Conservation (phyloP, 1,140 invertebrate species). For the Drosophila serrata region DNA sequence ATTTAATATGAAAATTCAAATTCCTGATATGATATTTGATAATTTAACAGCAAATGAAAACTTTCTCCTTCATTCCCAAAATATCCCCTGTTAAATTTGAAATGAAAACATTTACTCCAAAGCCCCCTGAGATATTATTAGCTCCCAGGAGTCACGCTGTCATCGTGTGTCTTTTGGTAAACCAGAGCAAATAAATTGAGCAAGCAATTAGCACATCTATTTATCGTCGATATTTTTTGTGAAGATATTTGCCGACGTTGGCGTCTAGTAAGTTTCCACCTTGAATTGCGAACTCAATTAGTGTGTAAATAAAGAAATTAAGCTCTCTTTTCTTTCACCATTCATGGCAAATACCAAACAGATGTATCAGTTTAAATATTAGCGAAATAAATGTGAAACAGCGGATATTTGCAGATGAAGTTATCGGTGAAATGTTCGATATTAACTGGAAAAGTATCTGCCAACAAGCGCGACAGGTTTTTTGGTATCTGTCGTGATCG, state of each 20-base stretch:
- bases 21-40: background rate
- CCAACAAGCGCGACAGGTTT: conserved; percentile 25
- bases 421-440: conserved; percentile 56
- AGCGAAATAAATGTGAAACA: conserved; percentile 15
- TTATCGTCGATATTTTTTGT: conserved; percentile 39
- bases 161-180: conserved; percentile 45
- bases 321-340: conserved; percentile 3
- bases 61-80: conserved; percentile 8
- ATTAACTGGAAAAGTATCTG: conserved; percentile 46
- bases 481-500: conserved; percentile 47
- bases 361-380: conserved; percentile 40
- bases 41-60: background rate
- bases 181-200: conserved; percentile 48
- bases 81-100: conserved; percentile 13
- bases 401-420: conserved; percentile 47
- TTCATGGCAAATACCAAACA: conserved; percentile 35
- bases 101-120: conserved; percentile 13
- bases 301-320: conserved; percentile 54
- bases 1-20: background rate
- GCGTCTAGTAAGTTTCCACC: conserved; percentile 59
- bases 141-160: conserved; percentile 30
- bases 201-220: conserved; percentile 50
- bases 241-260: conserved; percentile 33
- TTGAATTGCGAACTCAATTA: conserved; percentile 55
- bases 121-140: conserved; percentile 33